Conservation (phyloP, 2,888 invertebrate genomes). For the Fragum whitleyi region DNA sequence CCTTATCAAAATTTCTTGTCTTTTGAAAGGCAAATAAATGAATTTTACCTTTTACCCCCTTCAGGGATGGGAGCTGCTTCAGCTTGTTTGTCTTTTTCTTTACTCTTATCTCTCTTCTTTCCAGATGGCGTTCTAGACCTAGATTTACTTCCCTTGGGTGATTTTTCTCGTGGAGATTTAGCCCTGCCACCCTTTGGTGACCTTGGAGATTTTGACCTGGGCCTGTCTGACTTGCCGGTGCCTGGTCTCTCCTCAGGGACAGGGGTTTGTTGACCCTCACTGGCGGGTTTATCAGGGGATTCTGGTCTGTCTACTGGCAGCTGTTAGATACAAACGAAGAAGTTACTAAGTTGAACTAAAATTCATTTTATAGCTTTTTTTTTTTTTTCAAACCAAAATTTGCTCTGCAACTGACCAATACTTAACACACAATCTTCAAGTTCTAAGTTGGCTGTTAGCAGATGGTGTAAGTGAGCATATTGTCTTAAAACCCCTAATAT, state of each 20-base stretch:
- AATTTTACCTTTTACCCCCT: conserved; percentile 52
- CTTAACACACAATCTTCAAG: no score
- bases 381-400: no score
- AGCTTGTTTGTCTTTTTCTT: conserved; percentile 72
- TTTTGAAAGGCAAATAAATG: no score
- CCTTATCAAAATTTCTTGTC: no score
- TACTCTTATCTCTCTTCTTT: conserved; percentile 76
- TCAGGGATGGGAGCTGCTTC: conserved; percentile 38
- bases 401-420: no score
- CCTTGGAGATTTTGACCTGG: conserved; percentile 70
- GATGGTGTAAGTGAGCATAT: no score
- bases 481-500: no score
- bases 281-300: conserved; percentile 70
- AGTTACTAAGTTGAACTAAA: no score
- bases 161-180: conserved; percentile 75
- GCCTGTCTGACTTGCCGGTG: conserved; percentile 70
- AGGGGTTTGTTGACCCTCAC: conserved; percentile 69
- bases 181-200: conserved; percentile 68
- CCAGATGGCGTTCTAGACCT: conserved; percentile 79
- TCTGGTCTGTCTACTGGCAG: conserved; percentile 77
- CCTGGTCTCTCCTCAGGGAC: conserved; percentile 70
- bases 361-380: no score
- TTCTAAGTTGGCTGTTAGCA: no score
- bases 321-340: no score
- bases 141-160: conserved; percentile 68